These are phyloP conservation scores for Hirudinaria manillensis DNA, from an alignment of 2,888 invertebrate genomes.

Conservation along the genomic window DNA sequence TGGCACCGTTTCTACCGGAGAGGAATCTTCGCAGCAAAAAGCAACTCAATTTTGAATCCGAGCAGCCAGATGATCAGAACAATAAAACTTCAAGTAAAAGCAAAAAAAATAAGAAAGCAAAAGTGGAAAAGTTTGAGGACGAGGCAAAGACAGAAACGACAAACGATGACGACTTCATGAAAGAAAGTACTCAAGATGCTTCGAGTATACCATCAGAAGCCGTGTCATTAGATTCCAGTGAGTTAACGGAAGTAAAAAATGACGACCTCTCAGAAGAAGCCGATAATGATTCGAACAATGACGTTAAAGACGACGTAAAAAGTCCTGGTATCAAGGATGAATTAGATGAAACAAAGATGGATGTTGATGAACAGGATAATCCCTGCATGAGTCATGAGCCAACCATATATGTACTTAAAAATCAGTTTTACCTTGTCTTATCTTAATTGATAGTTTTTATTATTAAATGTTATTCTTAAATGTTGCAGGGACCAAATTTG, in stretches of 20 bases:
- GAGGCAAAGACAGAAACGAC: neutral
- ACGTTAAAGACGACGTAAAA: neutral
- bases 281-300: neutral
- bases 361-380: neutral
- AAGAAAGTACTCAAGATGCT: neutral
- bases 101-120: neutral
- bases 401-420: no score
- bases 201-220: neutral
- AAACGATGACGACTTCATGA: neutral
- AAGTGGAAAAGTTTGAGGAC: neutral
- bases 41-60: neutral
- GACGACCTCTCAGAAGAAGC: neutral
- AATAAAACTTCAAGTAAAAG: neutral
- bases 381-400: no score
- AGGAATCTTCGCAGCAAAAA: neutral
- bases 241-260: constrained; percentile 2
- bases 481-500: constrained; percentile 45
- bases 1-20: neutral
- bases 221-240: neutral
- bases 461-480: no score
- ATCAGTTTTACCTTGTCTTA: neutral
- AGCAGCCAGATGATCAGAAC: neutral
- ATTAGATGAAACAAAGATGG: neutral
- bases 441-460: neutral
- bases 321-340: neutral